Base-by-base conservation (phyloP, 2,888 invertebrate genomes). In the Drosophila bunnanda region DNA sequence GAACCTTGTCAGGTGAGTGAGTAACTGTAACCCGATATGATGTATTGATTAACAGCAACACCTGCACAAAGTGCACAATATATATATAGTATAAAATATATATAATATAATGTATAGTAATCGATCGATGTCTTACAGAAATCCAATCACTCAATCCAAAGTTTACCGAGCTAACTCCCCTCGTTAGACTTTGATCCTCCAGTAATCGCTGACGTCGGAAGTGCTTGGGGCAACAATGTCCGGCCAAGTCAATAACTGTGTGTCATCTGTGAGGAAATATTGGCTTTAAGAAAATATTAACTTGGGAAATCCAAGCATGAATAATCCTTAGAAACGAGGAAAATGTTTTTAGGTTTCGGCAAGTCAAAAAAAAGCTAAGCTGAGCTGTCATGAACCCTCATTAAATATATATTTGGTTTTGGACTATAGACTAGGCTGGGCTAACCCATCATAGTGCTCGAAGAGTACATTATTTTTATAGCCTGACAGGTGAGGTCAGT, bases 191-290 rank as follows among this genome's bases (percentile, higher is more conserved):
- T 72, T 71, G 72, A 43, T 52, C 54, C 25, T 34, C 15, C 20
- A 28, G 41, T 28, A 65, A 65, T 58, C 57, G 50, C 72, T 72
- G 72, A 72, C 65, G 72, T 72, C 72, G 65, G 10, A 62, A 54
- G 34, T 50, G 48, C 25, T 43, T 13, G 2, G 32, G 34, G 13
- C 17, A 25, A 25, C 25, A 48, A 39, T 32, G 22, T 48, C 39
- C 25, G 36, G 8, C 52, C 13, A 41, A 71, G 30, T 38, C 39
- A 50, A 32, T 32, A 57, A 38, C 43, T 36, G 17, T 72, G 71
- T 72, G 71, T 72, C 71, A 72, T 48, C 39, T 56, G 28, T 56
- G 28, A 38, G 32, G 10, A 60, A 68, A 70, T 55, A 55, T 60
- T 68, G 44, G 30, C 17, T 17, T 34, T 22, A 2, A 34, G 34